Evolutionary conservation across 2,888 invertebrate genomes (phyloP).

Genomic region (Thymelicus sylvestris): DNA sequence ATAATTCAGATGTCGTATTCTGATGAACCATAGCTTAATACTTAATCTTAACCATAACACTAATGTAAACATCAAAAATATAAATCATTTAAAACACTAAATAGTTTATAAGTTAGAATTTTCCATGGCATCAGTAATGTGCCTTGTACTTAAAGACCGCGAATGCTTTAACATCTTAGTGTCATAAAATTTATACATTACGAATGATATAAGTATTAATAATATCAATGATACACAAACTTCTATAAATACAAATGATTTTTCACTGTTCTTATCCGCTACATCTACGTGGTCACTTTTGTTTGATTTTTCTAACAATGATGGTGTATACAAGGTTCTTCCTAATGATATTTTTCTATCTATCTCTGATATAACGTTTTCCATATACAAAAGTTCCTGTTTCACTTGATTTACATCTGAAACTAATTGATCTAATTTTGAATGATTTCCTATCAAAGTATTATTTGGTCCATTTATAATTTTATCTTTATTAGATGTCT

Average conservation of each 20-base stretch:
- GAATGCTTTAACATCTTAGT: conserved; percentile 17
- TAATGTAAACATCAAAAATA: no score
- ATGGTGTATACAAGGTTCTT: background rate
- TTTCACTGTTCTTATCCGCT: background rate
- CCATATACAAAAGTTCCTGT: conserved; percentile 19
- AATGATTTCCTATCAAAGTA: background rate
- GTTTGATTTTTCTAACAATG: background rate
- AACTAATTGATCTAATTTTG: background rate
- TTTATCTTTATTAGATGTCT: conserved; percentile 7
- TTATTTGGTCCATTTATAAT: background rate
- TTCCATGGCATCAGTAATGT: conserved; percentile 26
- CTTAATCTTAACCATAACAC: no score
- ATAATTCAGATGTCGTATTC: no score
- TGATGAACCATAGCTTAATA: no score
- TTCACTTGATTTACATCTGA: conserved; percentile 24
- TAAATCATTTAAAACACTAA: no score
- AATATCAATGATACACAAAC: conserved; percentile 24
- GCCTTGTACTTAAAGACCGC: conserved; percentile 22
- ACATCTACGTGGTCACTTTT: background rate
- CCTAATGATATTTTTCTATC: conserved; percentile 14
- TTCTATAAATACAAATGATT: conserved; percentile 28
- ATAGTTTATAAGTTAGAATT: conserved; percentile 18
- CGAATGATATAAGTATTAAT: conserved; percentile 17
- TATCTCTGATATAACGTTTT: conserved; percentile 21
- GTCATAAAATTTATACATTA: conserved; percentile 24